Percentiles rank a stretch among this genome's conserved stretches.
Conservation (phyloP, 1,140 invertebrate species). For the Lerema accius region DNA sequence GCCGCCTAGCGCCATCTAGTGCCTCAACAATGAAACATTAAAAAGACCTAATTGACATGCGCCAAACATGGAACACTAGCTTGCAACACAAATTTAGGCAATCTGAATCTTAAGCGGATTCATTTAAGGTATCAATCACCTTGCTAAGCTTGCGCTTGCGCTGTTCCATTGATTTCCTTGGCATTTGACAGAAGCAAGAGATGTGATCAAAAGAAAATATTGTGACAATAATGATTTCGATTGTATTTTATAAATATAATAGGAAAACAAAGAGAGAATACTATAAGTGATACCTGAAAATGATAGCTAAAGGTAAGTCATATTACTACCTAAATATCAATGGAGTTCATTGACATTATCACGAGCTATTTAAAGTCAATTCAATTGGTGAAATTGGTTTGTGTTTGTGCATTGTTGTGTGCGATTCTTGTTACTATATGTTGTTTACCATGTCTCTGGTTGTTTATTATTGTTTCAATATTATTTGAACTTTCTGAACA, state of each 20-base stretch:
- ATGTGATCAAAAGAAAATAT: slow-evolving; percentile 36
- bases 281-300: slow-evolving; percentile 48
- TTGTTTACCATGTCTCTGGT: too few species aligned
- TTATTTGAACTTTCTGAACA: too few species aligned
- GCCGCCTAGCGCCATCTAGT: slow-evolving; percentile 23
- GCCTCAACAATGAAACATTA: neutral
- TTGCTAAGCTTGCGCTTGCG: slow-evolving; percentile 53
- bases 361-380: neutral
- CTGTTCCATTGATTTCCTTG: slow-evolving; percentile 64
- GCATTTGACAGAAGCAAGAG: slow-evolving; percentile 54
- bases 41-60: slow-evolving; percentile 21
- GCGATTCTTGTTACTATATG: too few species aligned
- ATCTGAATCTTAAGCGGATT: slow-evolving; percentile 14
- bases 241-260: slow-evolving; percentile 36
- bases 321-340: slow-evolving; percentile 3
- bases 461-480: too few species aligned
- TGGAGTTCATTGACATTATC: neutral
- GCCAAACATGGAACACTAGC: neutral
- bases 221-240: slow-evolving; percentile 36
- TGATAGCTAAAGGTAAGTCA: slow-evolving; percentile 58
- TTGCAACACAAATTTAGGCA: neutral
- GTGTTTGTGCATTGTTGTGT: neutral
- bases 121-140: slow-evolving; percentile 35
- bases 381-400: neutral
- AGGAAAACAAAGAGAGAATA: slow-evolving; percentile 36